Percentiles rank a stretch among this genome's conserved stretches.
Evolutionary conservation across 2,797 vertebrate genomes (phyloP).

Genomic region (Alca torda): DNA sequence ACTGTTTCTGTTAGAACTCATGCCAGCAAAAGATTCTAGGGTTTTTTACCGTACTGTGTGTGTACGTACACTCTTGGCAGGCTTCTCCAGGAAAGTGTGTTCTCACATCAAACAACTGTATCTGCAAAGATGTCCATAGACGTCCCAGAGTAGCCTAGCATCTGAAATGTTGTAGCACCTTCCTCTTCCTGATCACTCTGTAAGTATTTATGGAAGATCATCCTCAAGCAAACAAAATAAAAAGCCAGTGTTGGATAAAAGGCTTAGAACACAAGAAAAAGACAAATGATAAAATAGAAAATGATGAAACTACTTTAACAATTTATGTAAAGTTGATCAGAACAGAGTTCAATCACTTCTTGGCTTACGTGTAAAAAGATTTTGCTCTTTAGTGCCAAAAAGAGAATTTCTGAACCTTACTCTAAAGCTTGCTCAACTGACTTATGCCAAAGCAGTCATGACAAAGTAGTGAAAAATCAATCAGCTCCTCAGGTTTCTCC

Average conservation of each 20-base stretch:
- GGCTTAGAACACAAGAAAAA: background rate
- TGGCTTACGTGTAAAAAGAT: background rate
- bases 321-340: background rate
- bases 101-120: background rate
- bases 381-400: background rate
- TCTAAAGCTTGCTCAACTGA: background rate
- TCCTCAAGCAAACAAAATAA: background rate
- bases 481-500: background rate
- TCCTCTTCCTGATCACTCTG: background rate
- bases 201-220: background rate
- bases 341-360: background rate
- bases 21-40: background rate
- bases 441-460: background rate
- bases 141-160: background rate
- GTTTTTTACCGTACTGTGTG: background rate
- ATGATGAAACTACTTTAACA: background rate
- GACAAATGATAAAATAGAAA: background rate
- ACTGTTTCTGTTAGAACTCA: background rate
- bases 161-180: background rate
- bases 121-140: background rate
- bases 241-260: background rate
- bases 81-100: background rate
- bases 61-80: background rate
- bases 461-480: background rate
- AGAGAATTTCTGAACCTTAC: background rate